Evolutionary conservation across 2,797 vertebrate genomes (phyloP), one percentile per base, ranked within the genome.

Genomic region (Catharus ustulatus): DNA sequence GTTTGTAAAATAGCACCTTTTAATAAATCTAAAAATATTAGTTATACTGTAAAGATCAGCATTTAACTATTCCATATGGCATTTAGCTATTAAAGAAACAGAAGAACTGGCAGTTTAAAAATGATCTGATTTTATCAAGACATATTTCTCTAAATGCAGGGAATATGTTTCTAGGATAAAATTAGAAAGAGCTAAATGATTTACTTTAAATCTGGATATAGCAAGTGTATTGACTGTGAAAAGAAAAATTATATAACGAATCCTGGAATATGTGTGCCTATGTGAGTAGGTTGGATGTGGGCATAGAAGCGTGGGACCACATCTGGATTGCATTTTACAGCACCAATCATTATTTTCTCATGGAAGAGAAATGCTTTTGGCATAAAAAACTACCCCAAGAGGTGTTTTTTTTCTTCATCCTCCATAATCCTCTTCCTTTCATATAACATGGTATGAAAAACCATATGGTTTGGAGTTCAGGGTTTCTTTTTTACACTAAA

Each of bases 11-110:
- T 30, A 46, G 17, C 77, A 85, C 27, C 34, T 92, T 89, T 93
- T 66, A 94, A 91, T 93, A 91, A 86, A 93, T 87, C 54, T 78
- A 77, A 71, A 79, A 75, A 78, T 80, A 88, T 75, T 89, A 93
- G 66, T 71, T 90, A 71, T 55, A 40, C 74, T 72, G 32, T 51
- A 72, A 80, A 89, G 40, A 24, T 1, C 11, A 92, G 18, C 13
- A 75, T 93, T 89, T 92, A 76, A 64, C 43, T 80, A 61, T 87
- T 90, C 57, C 23, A 15, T 45, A 54, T 24, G 38, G 7, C 49
- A 84, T 67, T 90, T 86, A 86, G 59, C 62, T 93, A 52, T 64
- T 87, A 93, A 38, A 85, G 64, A 69, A 93, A 72, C n/a, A 74
- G 49, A 90, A 84, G 16, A 10, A 51, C 20, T 51, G 30, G 6